phyloP scores from a whole-genome alignment of 2,113 vertebrate genomes.

The Passerina amoena region DNA sequence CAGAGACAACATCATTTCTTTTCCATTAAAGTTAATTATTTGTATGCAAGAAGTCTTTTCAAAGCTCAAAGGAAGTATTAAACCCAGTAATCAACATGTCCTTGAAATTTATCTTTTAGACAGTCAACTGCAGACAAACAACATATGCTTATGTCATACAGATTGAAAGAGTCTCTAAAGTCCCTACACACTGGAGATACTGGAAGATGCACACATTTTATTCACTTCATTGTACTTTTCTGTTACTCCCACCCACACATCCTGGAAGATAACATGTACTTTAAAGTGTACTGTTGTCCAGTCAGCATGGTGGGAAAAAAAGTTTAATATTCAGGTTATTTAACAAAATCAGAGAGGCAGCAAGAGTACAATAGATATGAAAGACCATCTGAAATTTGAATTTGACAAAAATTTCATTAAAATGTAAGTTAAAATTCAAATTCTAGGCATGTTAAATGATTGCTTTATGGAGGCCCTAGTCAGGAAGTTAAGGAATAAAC shows the following conservation, averaged over 20 bases:
- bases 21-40: conserved; percentile 38
- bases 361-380: neutral
- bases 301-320: neutral
- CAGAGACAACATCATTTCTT: conserved; percentile 9
- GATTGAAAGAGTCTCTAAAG: neutral
- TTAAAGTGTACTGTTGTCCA: neutral
- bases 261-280: neutral
- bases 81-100: neutral
- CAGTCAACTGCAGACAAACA: neutral
- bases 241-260: neutral
- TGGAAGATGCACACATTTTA: neutral
- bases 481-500: neutral
- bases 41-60: neutral
- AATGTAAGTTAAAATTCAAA: neutral
- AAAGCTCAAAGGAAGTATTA: neutral
- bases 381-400: neutral
- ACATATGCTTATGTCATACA: neutral
- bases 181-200: neutral
- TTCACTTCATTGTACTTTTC: neutral
- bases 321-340: neutral
- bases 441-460: neutral
- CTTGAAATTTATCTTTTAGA: neutral
- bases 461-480: neutral
- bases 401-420: neutral
- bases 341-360: neutral